Base-by-base conservation (phyloP, 2,888 invertebrate genomes). In the Acanthosepion lycidas region DNA sequence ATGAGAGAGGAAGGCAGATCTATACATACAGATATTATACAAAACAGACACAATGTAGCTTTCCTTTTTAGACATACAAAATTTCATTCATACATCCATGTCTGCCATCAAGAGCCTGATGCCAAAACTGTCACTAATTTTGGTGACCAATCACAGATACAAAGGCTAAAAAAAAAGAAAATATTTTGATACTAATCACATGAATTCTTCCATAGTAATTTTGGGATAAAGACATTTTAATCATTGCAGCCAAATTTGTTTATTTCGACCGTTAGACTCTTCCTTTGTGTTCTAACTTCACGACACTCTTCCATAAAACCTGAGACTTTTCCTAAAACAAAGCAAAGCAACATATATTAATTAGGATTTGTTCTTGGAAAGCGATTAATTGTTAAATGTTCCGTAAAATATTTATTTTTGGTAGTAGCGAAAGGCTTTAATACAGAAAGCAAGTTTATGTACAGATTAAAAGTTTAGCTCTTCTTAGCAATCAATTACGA, bases 101-200 rank as follows among this genome's bases (percentile, higher is more conserved):
- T 0, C 28, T 9, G 5, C 28, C 78, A 28, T n/a, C 78, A 15
- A 78, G 33, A 78, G n/a, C 78, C 78, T 78, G 12, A n/a, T 78
- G 78, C 78, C 78, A 78, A 78, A 78, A 78, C 78, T 78, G 78
- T n/a, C 78, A 78, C 78, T 59, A 59, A 59, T 23, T 78, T 78
- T 78, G n/a, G 78, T 78, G 78, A 78, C 78, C 78, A 78, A n/a
- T 78, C n/a, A 78, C 78, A 78, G n/a, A 78, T 78, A 78, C 59
- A 59, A 59, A 59, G 59, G 59, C 6, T n/a, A 78, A 12, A 28
- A 78, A 78, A n/a, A n/a, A 12, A n/a, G 23, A 64, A 8, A 64
- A 78, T 78, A 15, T 78, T 78, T 78, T 78, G 12, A n/a, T n/a
- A 78, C n/a, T n/a, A n/a, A 78, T 78, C 12, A 78, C 78, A 78